Base-by-base conservation (phyloP, 2,113 vertebrate genomes). In the Marmota flaviventris region DNA sequence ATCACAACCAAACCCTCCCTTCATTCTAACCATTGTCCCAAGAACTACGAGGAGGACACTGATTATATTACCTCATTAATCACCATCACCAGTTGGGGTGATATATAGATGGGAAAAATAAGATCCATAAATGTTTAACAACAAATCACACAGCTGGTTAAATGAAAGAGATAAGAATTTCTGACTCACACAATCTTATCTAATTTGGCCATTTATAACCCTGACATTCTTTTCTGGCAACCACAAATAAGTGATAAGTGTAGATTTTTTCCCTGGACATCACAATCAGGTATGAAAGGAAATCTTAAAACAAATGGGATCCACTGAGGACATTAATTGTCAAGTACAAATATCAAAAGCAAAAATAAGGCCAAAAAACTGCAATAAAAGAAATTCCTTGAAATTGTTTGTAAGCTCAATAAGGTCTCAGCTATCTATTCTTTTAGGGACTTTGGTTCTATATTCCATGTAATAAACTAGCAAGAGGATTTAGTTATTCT, bases 241-340 rank as follows among this genome's bases (percentile, higher is more conserved):
- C 48, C 34, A 77, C 8, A 85, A 88, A 12, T 82, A 65, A 63
- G 8, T 48, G 24, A 96, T 72, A 13, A 42, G 10, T 89, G 5
- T 81, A 78, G 32, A 70, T 73, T 89, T 85, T 58, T 32, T 77
- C 9, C 20, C 48, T 48, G 8, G 3, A 85, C 9, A 76, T 73
- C 42, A 95, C 6, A 85, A 93, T 61, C 13, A 88, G 34, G 9
- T 51, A 82, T 42, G 27, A 95, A 96, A 85, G 24, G 32, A 79
- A 77, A 63, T 39, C 39, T 81, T 82, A 56, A 4, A 75, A 77
- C 13, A 95, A 51, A 77, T 67, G 34, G 20, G 42, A 85, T 34
- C 75, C 56, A 65, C 17, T 58, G 24, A 85, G 39, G 48, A 85
- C 14, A 75, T 25, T 65, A 83, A 83, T n/a, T 86, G 92, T 25